phyloP scores from a whole-genome alignment of 1,140 invertebrate species.

The Hyposmocoma kahamanoa region DNA sequence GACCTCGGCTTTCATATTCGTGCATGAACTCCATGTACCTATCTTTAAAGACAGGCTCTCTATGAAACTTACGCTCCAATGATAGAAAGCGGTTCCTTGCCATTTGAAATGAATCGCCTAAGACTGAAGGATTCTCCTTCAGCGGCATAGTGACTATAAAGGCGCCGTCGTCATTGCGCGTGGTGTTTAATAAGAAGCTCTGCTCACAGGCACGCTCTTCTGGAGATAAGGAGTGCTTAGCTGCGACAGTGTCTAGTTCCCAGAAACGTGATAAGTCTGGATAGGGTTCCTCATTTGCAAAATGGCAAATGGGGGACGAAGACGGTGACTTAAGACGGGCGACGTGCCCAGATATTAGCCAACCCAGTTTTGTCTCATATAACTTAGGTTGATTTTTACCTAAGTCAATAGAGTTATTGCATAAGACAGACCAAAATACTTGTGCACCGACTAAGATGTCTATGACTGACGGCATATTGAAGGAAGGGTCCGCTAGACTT shows the following conservation, averaged over 20 bases:
- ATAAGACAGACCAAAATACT: slow-evolving; percentile 12
- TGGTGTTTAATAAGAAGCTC: slow-evolving; percentile 13
- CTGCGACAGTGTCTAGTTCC: slow-evolving; percentile 16
- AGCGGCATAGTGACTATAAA: slow-evolving; percentile 15
- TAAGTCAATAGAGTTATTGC: slow-evolving; percentile 20
- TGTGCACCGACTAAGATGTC: slow-evolving; percentile 7
- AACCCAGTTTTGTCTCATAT: slow-evolving; percentile 23
- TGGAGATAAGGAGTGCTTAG: slow-evolving; percentile 11
- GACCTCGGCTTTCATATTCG: slow-evolving; percentile 5
- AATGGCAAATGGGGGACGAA: slow-evolving; percentile 1
- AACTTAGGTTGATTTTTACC: slow-evolving; percentile 24
- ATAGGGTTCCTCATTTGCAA: slow-evolving; percentile 3
- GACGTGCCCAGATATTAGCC: slow-evolving; percentile 19
- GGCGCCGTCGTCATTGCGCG: slow-evolving; percentile 8
- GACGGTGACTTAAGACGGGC: background rate
- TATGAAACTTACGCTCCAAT: slow-evolving; percentile 6
- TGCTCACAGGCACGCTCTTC: slow-evolving; percentile 17
- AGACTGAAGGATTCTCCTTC: background rate
- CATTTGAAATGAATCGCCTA: slow-evolving; percentile 6
- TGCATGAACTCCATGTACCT: slow-evolving; percentile 7
- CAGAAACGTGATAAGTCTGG: slow-evolving; percentile 17
- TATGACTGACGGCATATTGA: slow-evolving; percentile 5
- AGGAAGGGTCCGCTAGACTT: slow-evolving; percentile 3
- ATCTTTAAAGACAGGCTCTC: slow-evolving; percentile 5
- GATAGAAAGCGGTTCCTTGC: slow-evolving; percentile 4